Conservation (phyloP, 2,888 invertebrate species). For the Agonum fuliginosum region DNA sequence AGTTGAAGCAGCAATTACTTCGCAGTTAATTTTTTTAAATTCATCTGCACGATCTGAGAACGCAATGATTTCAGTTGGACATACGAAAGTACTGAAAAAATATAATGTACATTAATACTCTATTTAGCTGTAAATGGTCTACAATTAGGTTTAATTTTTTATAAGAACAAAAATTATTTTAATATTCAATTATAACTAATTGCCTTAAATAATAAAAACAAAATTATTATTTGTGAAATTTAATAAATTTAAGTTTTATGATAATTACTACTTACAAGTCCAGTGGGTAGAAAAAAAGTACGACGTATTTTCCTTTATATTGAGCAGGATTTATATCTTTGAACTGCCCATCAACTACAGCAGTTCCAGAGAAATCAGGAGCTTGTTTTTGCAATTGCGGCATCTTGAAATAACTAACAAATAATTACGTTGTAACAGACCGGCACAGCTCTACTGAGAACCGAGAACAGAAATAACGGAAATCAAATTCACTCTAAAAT, state of each 20-base stretch:
- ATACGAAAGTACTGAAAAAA: constrained; percentile 80
- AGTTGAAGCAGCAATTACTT: constrained; percentile 93
- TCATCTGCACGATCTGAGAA: constrained; percentile 93
- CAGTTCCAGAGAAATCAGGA: constrained; percentile 86
- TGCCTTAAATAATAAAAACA: constrained; percentile 5
- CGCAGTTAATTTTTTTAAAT: constrained; percentile 89
- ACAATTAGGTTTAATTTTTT: no score
- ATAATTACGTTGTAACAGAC: not conserved
- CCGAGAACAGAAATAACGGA: constrained; percentile 1
- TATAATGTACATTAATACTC: no score
- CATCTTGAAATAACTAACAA: constrained; percentile 57
- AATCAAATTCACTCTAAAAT: not conserved
- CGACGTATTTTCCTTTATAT: constrained; percentile 91
- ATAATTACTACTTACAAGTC: constrained; percentile 77
- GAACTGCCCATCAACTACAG: constrained; percentile 89
- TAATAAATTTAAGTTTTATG: not conserved
- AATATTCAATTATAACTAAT: not conserved
- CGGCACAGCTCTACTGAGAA: not conserved
- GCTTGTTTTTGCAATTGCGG: constrained; percentile 81
- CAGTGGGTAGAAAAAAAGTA: constrained; percentile 93
- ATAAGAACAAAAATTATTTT: no score
- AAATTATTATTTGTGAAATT: not conserved
- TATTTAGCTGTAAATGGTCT: no score
- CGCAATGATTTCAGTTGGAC: constrained; percentile 97
- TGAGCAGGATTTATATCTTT: constrained; percentile 85